Conservation (phyloP, 2,888 invertebrate species). For the Steinernema carpocapsae region DNA sequence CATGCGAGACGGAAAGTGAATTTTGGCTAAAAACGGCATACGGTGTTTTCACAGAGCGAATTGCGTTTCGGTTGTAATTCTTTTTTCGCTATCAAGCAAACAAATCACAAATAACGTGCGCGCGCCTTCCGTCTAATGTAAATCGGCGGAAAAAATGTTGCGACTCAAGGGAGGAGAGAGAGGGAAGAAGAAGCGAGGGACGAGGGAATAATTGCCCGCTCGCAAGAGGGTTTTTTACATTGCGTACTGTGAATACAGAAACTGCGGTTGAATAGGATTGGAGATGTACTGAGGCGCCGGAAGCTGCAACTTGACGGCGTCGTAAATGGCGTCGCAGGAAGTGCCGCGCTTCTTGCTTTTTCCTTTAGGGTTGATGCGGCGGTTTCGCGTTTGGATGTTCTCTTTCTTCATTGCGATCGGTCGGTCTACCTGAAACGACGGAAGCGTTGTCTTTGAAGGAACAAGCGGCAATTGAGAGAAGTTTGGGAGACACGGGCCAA, state of each 20-base stretch:
- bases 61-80: slow-evolving; percentile 1
- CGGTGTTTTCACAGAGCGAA: slow-evolving; percentile 5
- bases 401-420: slow-evolving; percentile 99
- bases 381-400: slow-evolving; percentile 96
- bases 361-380: slow-evolving; percentile 94
- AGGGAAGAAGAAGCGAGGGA: not conserved
- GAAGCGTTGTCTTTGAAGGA: no score
- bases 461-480: no score
- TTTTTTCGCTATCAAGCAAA: not conserved
- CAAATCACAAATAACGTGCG: slow-evolving; percentile 15
- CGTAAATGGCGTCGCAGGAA: slow-evolving; percentile 2
- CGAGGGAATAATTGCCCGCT: not conserved
- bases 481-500: no score
- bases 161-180: slow-evolving; percentile 1
- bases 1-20: not conserved
- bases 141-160: slow-evolving; percentile 6
- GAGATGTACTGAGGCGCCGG: slow-evolving; percentile 1
- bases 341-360: slow-evolving; percentile 73
- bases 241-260: slow-evolving; percentile 12
- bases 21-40: slow-evolving; percentile 14
- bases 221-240: not conserved
- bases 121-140: not conserved
- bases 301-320: slow-evolving; percentile 10
- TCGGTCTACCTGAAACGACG: slow-evolving; percentile 86
- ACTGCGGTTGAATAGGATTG: not conserved